A percentile compares a stretch with the other conserved stretches of the same genome.
These are phyloP conservation scores for Mola mola DNA, from an alignment of 2,113 vertebrate species.

Conservation along the genomic window DNA sequence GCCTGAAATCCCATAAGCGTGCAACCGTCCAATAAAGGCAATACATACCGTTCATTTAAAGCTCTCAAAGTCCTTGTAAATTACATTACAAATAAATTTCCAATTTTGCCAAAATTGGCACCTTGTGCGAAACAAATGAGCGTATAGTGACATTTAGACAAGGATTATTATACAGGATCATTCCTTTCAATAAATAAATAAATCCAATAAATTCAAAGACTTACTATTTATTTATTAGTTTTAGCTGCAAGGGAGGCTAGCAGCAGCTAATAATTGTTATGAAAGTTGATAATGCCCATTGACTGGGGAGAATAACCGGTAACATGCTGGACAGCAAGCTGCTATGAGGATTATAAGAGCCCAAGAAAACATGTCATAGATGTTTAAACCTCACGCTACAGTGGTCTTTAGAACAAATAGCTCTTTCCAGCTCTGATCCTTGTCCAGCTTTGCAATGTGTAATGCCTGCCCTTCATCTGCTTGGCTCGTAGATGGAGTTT, in stretches of 20 bases:
- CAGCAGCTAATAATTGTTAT: slow-evolving; percentile 35
- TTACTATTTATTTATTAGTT: slow-evolving; percentile 15
- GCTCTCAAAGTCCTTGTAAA: slow-evolving; percentile 38
- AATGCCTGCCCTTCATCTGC: slow-evolving; percentile 64
- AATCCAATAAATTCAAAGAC: not conserved
- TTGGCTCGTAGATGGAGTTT: slow-evolving; percentile 57
- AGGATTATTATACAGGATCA: too few relatives aligned
- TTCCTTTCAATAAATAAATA: too few relatives aligned
- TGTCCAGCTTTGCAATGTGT: slow-evolving; percentile 59
- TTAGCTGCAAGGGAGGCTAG: slow-evolving; percentile 22
- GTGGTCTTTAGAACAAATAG: slow-evolving; percentile 62
- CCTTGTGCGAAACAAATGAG: slow-evolving; percentile 31
- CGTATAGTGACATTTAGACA: slow-evolving; percentile 24
- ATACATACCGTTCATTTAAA: slow-evolving; percentile 38
- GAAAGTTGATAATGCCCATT: slow-evolving; percentile 54
- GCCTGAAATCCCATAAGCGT: slow-evolving; percentile 56
- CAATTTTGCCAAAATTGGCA: too few relatives aligned
- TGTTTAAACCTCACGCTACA: slow-evolving; percentile 66
- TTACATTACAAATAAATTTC: too few relatives aligned
- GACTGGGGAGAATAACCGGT: slow-evolving; percentile 52
- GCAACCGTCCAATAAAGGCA: slow-evolving; percentile 57
- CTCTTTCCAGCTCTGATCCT: slow-evolving; percentile 59
- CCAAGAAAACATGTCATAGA: slow-evolving; percentile 72
- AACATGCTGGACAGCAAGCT: slow-evolving; percentile 52
- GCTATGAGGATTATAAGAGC: slow-evolving; percentile 60